Evolutionary conservation across 2,113 vertebrate species (phyloP).

Genomic region (Pachypanchax playfairii): DNA sequence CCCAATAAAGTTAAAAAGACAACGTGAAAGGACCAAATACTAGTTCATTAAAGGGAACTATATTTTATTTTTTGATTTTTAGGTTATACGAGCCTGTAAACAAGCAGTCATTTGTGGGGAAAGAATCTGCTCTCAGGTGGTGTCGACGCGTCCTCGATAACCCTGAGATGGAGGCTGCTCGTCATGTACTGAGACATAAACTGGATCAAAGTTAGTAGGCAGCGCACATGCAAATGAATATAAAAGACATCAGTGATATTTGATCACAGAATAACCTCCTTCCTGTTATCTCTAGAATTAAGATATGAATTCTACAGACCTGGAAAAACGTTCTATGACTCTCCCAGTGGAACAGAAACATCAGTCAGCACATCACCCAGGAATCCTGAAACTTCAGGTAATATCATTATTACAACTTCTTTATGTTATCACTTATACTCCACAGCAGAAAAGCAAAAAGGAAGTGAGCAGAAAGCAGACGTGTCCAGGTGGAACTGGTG

Average conservation of each 20-base stretch:
- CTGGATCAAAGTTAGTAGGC: slow-evolving; percentile 78
- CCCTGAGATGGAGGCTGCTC: slow-evolving; percentile 82
- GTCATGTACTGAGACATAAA: slow-evolving; percentile 71
- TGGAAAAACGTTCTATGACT: slow-evolving; percentile 71
- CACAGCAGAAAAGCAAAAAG: not conserved
- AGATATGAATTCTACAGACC: slow-evolving; percentile 70
- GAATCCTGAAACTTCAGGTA: slow-evolving; percentile 81
- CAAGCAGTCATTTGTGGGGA: slow-evolving; percentile 55
- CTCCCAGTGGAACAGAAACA: slow-evolving; percentile 73
- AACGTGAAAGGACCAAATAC: too few relatives aligned
- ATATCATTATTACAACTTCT: slow-evolving; percentile 33
- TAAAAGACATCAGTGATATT: not conserved
- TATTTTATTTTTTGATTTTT: not conserved
- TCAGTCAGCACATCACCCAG: slow-evolving; percentile 76
- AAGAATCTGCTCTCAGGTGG: slow-evolving; percentile 79
- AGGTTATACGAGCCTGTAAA: slow-evolving; percentile 84
- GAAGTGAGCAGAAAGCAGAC: too few relatives aligned
- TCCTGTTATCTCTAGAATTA: slow-evolving; percentile 74
- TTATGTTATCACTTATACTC: not conserved
- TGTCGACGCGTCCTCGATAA: slow-evolving; percentile 84
- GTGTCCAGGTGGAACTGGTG: too few relatives aligned
- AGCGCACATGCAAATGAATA: not conserved
- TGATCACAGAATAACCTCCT: not conserved
- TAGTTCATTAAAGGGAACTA: too few relatives aligned
- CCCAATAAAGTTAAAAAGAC: too few relatives aligned